Conservation (phyloP, 2,888 invertebrate species). For the Zaprionus obscuricornis region DNA sequence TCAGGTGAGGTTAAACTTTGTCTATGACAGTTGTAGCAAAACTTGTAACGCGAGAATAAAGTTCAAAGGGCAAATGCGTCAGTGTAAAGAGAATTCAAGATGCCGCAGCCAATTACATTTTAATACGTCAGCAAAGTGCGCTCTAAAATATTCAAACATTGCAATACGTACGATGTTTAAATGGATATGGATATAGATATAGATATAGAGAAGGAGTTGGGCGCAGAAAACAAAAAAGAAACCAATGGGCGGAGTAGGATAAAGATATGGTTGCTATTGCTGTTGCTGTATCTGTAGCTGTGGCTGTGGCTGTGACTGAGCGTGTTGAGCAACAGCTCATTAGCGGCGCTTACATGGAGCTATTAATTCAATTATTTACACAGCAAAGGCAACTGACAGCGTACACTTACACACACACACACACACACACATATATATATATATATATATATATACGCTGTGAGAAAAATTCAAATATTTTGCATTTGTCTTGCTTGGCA, state of each 20-base stretch:
- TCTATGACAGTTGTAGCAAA: constrained; percentile 36
- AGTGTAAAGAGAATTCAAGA: constrained; percentile 46
- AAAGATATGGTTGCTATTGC: no score
- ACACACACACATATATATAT: constrained; percentile 6
- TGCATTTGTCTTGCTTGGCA: no score
- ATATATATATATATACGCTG: no score
- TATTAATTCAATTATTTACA: constrained; percentile 74
- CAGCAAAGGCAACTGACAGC: constrained; percentile 46
- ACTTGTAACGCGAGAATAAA: constrained; percentile 19
- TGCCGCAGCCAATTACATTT: constrained; percentile 56
- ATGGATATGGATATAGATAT: background rate
- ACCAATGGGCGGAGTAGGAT: no score
- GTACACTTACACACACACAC: constrained; percentile 17
- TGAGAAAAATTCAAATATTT: no score
- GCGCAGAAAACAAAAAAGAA: no score
- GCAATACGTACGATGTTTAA: background rate
- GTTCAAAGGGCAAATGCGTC: constrained; percentile 41
- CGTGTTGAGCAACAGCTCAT: constrained; percentile 66
- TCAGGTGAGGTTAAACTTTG: constrained; percentile 35
- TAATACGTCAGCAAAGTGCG: constrained; percentile 42
- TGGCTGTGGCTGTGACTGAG: constrained; percentile 16
- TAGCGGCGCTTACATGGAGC: constrained; percentile 67
- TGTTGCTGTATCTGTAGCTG: no score
- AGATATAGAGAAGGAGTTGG: no score
- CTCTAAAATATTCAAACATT: constrained; percentile 53